Evolutionary conservation across 2,797 vertebrate species (phyloP).

Genomic region (Chromis chromis): DNA sequence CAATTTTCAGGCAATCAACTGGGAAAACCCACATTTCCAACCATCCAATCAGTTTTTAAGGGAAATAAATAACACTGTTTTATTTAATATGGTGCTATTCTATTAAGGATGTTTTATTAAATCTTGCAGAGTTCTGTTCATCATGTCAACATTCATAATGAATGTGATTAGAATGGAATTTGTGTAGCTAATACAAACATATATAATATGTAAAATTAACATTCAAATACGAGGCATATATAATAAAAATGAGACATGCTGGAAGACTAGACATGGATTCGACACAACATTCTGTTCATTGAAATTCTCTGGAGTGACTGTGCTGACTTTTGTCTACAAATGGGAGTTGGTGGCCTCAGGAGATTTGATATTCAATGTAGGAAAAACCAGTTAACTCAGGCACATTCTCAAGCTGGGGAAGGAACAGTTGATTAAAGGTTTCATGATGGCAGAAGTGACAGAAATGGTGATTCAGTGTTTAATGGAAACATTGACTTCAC

Average conservation of each 20-base stretch:
- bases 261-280: not conserved
- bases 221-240: not conserved
- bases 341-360: not conserved
- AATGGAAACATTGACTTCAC: fast-evolving
- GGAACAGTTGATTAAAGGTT: not conserved
- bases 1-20: too few relatives aligned
- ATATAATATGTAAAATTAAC: not conserved
- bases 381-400: not conserved
- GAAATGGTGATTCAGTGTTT: not conserved
- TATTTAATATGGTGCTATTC: too few relatives aligned
- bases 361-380: not conserved
- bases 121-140: too few relatives aligned
- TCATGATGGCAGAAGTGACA: not conserved
- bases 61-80: too few relatives aligned
- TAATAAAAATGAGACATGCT: not conserved
- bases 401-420: not conserved
- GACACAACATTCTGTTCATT: not conserved
- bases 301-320: not conserved
- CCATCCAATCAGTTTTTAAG: too few relatives aligned
- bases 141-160: too few relatives aligned
- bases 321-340: not conserved
- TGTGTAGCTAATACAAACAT: too few relatives aligned
- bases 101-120: too few relatives aligned
- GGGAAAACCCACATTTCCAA: too few relatives aligned
- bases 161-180: too few relatives aligned